Evolutionary conservation across 2,797 vertebrate species (phyloP), one percentile per base, ranked within the genome.

Genomic region (Tenualosa ilisha): DNA sequence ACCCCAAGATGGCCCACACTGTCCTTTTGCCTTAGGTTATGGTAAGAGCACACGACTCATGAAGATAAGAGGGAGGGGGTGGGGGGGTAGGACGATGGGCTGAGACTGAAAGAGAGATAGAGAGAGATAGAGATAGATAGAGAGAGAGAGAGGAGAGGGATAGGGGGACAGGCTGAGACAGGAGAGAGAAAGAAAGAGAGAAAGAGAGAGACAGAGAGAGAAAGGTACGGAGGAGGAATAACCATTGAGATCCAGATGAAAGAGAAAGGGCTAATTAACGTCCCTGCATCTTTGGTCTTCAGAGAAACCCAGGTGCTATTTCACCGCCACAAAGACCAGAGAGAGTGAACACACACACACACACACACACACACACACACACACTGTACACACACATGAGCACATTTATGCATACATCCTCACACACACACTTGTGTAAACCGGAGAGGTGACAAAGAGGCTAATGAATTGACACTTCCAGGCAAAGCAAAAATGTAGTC

Each of bases 291-390:
- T 86, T 85, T 1, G 15, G 0, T 89, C 83, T 65, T 88, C 85
- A 85, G 88, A 83, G 81, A 84, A 86, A 86, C 22, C 88, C 94
- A 95, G 94, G 94, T 95, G 94, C 91, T 89, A 7, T 56, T 22
- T 37, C 22, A 49, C 0, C 22, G 46, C 75, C 85, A 87, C 54
- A 63, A 65, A 53, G 31, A 61, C 50, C 49, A 61, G 50, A 15
- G 37, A 51, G 37, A 24, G 8, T 82, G 84, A 81, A 63, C 65
- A 37, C 65, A 72, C 65, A 37, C 26, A 31, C 63, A 31, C 63
- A 63, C 65, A 37, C 65, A 72, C 65, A 37, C 26, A 31, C 63
- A 31, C 63, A 31, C 26, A 26, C 63, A 26, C n/a, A 24, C 61
- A 26, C 61, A 7, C 31, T n/a, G 20, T 20, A 26, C 22, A 26